phyloP scores from a whole-genome alignment of 2,888 invertebrate genomes.

The Macrosiphum euphorbiae region DNA sequence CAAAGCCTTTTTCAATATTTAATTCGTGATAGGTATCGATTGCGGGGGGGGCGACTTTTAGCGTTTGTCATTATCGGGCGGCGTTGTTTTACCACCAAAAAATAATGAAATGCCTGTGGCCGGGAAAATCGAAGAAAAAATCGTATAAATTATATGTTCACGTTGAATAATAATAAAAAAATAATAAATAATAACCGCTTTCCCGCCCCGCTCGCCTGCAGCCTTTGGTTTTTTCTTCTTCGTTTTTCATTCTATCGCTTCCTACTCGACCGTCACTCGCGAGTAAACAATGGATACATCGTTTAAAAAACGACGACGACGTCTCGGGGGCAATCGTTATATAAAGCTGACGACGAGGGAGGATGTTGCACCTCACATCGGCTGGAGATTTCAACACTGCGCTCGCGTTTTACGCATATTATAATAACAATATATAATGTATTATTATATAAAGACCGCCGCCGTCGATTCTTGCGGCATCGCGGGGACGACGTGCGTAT shows the following conservation, averaged over 20 bases:
- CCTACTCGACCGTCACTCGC: background rate
- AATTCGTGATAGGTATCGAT: conserved; percentile 50
- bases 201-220: background rate
- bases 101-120: background rate
- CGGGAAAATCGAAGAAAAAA: background rate
- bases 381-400: conserved; percentile 37
- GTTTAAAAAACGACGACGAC: background rate
- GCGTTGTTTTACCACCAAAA: background rate
- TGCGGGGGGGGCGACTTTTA: background rate
- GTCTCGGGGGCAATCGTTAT: conserved; percentile 39
- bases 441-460: background rate
- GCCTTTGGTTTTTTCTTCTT: background rate
- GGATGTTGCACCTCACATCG: background rate
- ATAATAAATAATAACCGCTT: background rate
- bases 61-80: background rate
- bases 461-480: background rate
- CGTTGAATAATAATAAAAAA: background rate
- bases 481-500: background rate
- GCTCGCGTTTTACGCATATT: background rate
- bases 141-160: background rate
- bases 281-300: background rate
- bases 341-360: background rate
- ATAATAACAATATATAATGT: background rate
- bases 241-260: background rate
- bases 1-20: conserved; percentile 40